Percentiles rank a stretch among this genome's conserved stretches.
These are phyloP conservation scores for Siniperca scherzeri DNA, from an alignment of 2,797 vertebrate species.

Conservation along the genomic window DNA sequence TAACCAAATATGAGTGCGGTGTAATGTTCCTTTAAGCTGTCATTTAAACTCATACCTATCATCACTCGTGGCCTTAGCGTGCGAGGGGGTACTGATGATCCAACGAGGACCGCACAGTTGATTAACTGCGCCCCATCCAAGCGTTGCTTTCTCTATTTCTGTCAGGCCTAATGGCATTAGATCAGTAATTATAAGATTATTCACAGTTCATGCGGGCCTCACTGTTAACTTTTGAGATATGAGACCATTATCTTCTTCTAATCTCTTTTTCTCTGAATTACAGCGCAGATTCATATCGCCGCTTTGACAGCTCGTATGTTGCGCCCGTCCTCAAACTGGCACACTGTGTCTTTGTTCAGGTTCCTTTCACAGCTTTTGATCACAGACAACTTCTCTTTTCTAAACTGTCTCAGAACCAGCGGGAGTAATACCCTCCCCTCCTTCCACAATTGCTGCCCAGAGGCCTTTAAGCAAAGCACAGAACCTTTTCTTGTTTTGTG, in stretches of 20 bases:
- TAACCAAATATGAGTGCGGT: slow-evolving; percentile 84
- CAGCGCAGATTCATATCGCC: slow-evolving; percentile 82
- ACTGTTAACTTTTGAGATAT: slow-evolving; percentile 89
- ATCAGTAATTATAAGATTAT: slow-evolving; percentile 89
- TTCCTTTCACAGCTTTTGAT: slow-evolving; percentile 55
- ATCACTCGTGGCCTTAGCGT: slow-evolving; percentile 79
- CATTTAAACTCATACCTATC: slow-evolving; percentile 86
- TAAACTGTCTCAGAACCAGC: neutral
- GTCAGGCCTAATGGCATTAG: slow-evolving; percentile 88
- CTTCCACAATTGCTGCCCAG: neutral
- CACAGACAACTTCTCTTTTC: slow-evolving; percentile 36
- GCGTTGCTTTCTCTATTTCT: slow-evolving; percentile 88
- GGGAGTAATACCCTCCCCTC: neutral
- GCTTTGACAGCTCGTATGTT: slow-evolving; percentile 76
- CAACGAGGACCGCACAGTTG: slow-evolving; percentile 82
- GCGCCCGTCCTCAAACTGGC: slow-evolving; percentile 62
- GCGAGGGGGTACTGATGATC: slow-evolving; percentile 82
- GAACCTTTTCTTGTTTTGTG: neutral
- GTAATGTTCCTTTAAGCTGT: slow-evolving; percentile 89
- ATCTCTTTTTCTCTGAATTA: slow-evolving; percentile 88
- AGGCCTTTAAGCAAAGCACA: slow-evolving; percentile 7
- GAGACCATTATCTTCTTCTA: slow-evolving; percentile 89
- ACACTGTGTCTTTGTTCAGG: slow-evolving; percentile 65
- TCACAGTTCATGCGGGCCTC: slow-evolving; percentile 85
- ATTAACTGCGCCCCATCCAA: slow-evolving; percentile 88